These are phyloP conservation scores for Phenganax marumi DNA, from an alignment of 92 coral and sea anemone genomes.

Conservation along the genomic window DNA sequence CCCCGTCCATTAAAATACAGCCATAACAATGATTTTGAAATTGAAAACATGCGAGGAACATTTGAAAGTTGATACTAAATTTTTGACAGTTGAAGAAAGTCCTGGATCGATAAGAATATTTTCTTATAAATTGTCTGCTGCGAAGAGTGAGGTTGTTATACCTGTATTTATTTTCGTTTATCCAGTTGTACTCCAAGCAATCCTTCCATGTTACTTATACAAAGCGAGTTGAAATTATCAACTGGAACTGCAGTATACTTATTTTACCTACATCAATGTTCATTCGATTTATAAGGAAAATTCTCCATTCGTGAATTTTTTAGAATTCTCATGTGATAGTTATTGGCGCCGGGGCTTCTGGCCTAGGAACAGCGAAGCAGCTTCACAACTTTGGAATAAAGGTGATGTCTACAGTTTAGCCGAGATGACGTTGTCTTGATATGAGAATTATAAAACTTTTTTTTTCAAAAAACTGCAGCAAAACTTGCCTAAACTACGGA, in stretches of 20 bases:
- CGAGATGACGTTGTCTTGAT: not conserved
- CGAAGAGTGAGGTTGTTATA: not conserved
- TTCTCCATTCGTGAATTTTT: not conserved
- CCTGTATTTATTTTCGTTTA: not conserved
- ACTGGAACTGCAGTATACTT: too few relatives aligned
- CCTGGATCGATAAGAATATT: not conserved
- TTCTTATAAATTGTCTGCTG: not conserved
- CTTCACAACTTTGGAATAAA: constrained; percentile 77
- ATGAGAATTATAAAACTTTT: not conserved
- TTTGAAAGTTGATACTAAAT: not conserved
- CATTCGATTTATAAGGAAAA: too few relatives aligned
- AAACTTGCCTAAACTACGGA: too few relatives aligned
- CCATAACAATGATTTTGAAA: not conserved
- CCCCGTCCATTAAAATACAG: not conserved
- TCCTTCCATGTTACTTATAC: not conserved
- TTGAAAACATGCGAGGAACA: not conserved
- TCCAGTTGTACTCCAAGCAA: too few relatives aligned
- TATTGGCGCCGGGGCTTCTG: constrained; percentile 96
- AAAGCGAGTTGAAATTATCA: too few relatives aligned
- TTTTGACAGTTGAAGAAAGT: not conserved
- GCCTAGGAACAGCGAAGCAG: constrained; percentile 91
- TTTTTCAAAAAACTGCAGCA: too few relatives aligned
- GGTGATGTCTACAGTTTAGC: constrained; percentile 45
- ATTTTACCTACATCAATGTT: not conserved
- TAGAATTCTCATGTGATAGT: constrained; percentile 59